Evolutionary conservation across 2,797 vertebrate species (phyloP).

Genomic region (Phylloscopus collybita): DNA sequence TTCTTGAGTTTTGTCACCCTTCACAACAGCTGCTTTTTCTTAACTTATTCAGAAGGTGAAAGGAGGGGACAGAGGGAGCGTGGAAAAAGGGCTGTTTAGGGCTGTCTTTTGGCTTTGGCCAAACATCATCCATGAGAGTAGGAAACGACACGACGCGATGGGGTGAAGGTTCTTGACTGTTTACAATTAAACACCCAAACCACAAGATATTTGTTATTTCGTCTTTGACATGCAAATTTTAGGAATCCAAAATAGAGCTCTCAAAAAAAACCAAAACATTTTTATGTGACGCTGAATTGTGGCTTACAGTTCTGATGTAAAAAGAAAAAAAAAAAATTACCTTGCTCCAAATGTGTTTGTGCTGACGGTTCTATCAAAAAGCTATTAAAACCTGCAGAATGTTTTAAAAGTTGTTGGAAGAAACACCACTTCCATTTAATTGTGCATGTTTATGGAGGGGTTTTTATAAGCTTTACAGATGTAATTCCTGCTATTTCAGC

Average conservation of each 20-base stretch:
- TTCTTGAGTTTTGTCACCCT: constrained; percentile 24
- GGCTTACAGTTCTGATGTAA: not conserved
- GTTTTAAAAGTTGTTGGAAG: not conserved
- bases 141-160: fast-evolving
- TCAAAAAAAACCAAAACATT: not conserved
- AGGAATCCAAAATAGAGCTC: not conserved
- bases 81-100: not conserved
- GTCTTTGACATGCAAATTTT: not conserved
- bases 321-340: not conserved
- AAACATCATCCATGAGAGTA: not conserved
- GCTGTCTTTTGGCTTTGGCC: not conserved
- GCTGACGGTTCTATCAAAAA: fast-evolving
- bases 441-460: not conserved
- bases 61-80: constrained; percentile 24
- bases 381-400: not conserved
- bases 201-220: constrained; percentile 7
- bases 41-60: constrained; percentile 28
- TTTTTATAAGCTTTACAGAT: not conserved
- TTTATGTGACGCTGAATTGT: not conserved
- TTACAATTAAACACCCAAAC: constrained; percentile 24
- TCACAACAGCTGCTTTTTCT: constrained; percentile 36
- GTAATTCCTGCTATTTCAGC: not conserved
- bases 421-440: not conserved
- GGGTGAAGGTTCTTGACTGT: constrained; percentile 16
- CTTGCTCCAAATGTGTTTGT: not conserved